Evolutionary conservation across 2,113 vertebrate genomes (phyloP), one percentile per base, ranked within the genome.

Genomic region (Cathartes aura): DNA sequence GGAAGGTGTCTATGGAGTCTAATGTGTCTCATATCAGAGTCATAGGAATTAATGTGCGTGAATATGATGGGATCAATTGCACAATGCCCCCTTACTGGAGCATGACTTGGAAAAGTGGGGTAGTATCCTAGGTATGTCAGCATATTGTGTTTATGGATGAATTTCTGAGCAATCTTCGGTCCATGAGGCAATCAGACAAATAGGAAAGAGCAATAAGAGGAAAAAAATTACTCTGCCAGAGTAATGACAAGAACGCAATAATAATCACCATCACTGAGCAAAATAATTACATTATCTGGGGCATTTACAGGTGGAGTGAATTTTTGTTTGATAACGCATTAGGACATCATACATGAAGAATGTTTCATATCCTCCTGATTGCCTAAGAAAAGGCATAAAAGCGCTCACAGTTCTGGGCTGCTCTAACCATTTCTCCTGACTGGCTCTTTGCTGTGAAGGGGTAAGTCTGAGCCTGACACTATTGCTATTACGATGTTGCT

Each of bases 321-420:
- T 93, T 95, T 96, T 81, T 93, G 38, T 73, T 15, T 32, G 71
- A 75, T 85, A 82, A 73, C 20, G 26, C 82, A 64, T 87, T 42
- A 47, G 72, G 19, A 9, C 55, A 50, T 91, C 89, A 47, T 9
- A 8, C 24, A 4, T 3, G 36, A 56, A 32, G 56, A 70, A 74
- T 84, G 94, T 58, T 89, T 95, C 84, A 17, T 17, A 38, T 40
- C 76, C 50, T 42, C 59, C 59, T 3, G 68, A 53, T 93, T 93
- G 94, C 95, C 73, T 40, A 82, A 89, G 92, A 60, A 94, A 94
- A 45, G 47, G 40, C 1, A 85, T 91, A 97, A 95, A 96, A 97
- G 47, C 15, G 0, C n/a, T 45, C 45, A 0, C 4, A 0, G 9
- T 7, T 11, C 50, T 19, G 20, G 11, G n/a, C 32, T 74, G 40